Evolutionary conservation across 53 echinoderm and acorn worm species (phyloP).

Genomic region (Astropecten irregularis): DNA sequence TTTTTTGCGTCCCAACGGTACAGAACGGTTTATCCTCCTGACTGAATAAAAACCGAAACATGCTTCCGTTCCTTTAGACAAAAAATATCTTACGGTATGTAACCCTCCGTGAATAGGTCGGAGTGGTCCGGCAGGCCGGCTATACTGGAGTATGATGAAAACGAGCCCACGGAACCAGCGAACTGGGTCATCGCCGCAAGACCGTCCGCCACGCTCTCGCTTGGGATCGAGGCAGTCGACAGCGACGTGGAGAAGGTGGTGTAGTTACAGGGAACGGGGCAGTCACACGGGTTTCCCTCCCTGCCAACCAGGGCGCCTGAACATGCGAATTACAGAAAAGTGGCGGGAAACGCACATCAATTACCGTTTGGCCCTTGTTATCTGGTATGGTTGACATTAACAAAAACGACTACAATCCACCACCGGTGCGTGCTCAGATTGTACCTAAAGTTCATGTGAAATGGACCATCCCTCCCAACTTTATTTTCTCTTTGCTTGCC

Average conservation of each 20-base stretch:
- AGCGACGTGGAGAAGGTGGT: conserved; percentile 29
- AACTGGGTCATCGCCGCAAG: not conserved
- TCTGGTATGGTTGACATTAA: not conserved
- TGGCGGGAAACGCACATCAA: no score
- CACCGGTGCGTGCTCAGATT: no score
- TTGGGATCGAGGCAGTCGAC: conserved; percentile 42
- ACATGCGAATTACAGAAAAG: no score
- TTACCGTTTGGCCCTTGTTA: no score
- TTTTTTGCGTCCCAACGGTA: no score
- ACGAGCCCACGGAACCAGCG: not conserved
- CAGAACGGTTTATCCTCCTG: no score
- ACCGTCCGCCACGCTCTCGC: conserved; percentile 1
- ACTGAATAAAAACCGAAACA: no score
- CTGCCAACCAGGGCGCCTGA: conserved; percentile 19
- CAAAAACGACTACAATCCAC: not conserved
- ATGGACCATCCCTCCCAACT: no score
- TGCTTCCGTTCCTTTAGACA: no score
- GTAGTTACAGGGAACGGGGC: conserved; percentile 50
- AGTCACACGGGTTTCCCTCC: not conserved
- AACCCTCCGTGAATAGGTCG: not conserved
- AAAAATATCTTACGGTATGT: not conserved
- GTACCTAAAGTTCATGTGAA: no score
- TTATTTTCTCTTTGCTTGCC: no score
- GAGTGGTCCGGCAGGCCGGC: not conserved
- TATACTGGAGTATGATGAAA: not conserved